A percentile compares a stretch with the other conserved stretches of the same genome.
phyloP scores from a whole-genome alignment of 2,113 vertebrate species.

The Carassius auratus region DNA sequence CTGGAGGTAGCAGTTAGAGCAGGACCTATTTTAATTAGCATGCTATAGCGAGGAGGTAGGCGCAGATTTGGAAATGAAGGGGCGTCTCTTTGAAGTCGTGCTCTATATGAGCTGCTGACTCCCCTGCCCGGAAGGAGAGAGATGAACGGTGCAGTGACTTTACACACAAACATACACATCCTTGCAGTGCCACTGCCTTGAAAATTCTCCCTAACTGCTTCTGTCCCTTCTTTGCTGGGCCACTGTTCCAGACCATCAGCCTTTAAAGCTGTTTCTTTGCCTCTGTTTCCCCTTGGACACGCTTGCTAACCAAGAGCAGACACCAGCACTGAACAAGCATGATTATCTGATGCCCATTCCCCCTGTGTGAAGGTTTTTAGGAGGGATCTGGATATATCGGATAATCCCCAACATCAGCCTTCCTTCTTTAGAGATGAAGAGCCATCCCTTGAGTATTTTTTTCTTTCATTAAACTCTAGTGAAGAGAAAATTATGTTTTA shows the following conservation, averaged over 20 bases:
- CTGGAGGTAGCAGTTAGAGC: neutral
- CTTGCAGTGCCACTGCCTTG: conserved; percentile 72
- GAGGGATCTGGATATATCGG: conserved; percentile 67
- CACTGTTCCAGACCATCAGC: conserved; percentile 72
- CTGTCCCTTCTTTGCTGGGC: conserved; percentile 64
- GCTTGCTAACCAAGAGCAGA: conserved; percentile 73
- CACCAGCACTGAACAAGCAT: conserved; percentile 74
- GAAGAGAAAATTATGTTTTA: neutral
- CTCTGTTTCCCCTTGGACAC: conserved; percentile 66
- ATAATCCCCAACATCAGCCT: conserved; percentile 61
- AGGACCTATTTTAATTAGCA: conserved; percentile 67
- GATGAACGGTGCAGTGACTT: conserved; percentile 60
- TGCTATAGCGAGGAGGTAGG: conserved; percentile 64
- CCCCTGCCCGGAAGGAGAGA: conserved; percentile 62
- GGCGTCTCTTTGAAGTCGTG: conserved; percentile 74
- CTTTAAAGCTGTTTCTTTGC: conserved; percentile 66
- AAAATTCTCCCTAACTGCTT: conserved; percentile 68
- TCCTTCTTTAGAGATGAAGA: conserved; percentile 4
- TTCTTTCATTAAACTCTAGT: neutral
- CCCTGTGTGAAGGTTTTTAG: conserved; percentile 62
- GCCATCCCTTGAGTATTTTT: neutral
- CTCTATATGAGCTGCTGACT: conserved; percentile 66
- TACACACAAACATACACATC: conserved; percentile 47
- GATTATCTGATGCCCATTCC: conserved; percentile 72
- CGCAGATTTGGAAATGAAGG: conserved; percentile 75